Conservation (phyloP, 2,888 invertebrate species). For the Mesorhabditis spiculigera region DNA sequence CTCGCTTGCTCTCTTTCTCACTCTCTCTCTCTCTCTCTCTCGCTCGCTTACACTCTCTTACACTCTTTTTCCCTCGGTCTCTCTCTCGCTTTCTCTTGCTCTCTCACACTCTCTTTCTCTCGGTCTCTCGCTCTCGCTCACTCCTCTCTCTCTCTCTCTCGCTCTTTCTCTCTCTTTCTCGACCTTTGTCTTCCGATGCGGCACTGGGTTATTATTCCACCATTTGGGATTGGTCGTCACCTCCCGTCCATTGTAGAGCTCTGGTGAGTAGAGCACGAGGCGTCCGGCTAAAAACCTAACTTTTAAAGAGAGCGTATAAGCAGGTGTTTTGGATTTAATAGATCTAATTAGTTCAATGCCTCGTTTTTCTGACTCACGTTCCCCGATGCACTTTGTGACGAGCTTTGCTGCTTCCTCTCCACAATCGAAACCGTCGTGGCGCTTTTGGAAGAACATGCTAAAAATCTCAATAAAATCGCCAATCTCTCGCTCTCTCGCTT, state of each 20-base stretch:
- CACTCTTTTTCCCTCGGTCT: no score
- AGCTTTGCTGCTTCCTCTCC: constrained; percentile 5
- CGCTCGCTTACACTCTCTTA: no score
- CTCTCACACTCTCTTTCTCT: no score
- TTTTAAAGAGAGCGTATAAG: background rate
- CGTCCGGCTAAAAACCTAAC: background rate
- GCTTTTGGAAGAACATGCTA: background rate
- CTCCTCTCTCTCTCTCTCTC: no score
- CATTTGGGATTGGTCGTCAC: constrained; percentile 17
- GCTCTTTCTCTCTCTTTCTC: no score
- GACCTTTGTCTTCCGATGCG: background rate
- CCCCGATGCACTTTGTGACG: background rate
- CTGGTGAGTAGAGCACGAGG: background rate
- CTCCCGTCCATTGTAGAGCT: background rate
- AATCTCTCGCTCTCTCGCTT: no score
- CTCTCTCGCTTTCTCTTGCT: no score
- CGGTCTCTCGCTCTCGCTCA: no score
- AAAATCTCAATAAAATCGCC: background rate
- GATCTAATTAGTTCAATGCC: no score
- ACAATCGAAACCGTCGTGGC: background rate
- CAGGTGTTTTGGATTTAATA: no score
- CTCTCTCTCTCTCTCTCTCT: no score
- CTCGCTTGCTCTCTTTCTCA: no score
- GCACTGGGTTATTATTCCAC: constrained; percentile 33
- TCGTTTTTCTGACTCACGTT: background rate